Percentiles rank a stretch among this genome's conserved stretches.
Conservation (phyloP, 2,888 invertebrate genomes). For the Dasypolia templi region DNA sequence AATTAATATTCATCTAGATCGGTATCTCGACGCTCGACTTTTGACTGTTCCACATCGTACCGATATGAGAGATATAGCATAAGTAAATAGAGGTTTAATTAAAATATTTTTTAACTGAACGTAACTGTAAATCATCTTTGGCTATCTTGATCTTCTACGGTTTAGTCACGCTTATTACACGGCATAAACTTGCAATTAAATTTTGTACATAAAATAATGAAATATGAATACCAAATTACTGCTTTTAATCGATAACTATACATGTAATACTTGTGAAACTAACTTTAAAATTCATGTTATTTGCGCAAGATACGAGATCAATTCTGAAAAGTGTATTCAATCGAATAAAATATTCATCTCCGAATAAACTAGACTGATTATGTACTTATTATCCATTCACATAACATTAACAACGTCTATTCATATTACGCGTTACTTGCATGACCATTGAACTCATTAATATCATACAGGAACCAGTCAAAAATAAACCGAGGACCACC, state of each 20-base stretch:
- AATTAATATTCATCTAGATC: slow-evolving; percentile 72
- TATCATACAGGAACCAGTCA: slow-evolving; percentile 78
- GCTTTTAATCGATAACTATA: slow-evolving; percentile 16
- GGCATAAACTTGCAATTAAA: slow-evolving; percentile 43
- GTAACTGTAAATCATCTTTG: slow-evolving; percentile 62
- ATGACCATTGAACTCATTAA: slow-evolving; percentile 77
- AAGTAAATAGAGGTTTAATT: slow-evolving; percentile 66
- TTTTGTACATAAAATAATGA: slow-evolving; percentile 25
- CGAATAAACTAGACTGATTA: not conserved
- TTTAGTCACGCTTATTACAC: slow-evolving; percentile 41
- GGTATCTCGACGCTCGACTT: slow-evolving; percentile 67
- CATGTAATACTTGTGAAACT: slow-evolving; percentile 1
- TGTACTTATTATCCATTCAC: slow-evolving; percentile 39
- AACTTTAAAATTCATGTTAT: slow-evolving; percentile 5
- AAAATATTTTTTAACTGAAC: slow-evolving; percentile 63
- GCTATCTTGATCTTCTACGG: slow-evolving; percentile 59
- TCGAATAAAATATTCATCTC: slow-evolving; percentile 8
- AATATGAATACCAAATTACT: slow-evolving; percentile 33
- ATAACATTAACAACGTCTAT: slow-evolving; percentile 64
- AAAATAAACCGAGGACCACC: slow-evolving; percentile 80
- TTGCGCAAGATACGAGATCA: slow-evolving; percentile 4
- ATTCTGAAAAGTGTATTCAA: slow-evolving; percentile 19
- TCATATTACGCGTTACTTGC: slow-evolving; percentile 66
- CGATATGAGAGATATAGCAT: slow-evolving; percentile 62
- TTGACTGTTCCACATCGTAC: slow-evolving; percentile 67